Evolutionary conservation across 2,113 vertebrate species (phyloP).

Genomic region (Albula glossodonta): DNA sequence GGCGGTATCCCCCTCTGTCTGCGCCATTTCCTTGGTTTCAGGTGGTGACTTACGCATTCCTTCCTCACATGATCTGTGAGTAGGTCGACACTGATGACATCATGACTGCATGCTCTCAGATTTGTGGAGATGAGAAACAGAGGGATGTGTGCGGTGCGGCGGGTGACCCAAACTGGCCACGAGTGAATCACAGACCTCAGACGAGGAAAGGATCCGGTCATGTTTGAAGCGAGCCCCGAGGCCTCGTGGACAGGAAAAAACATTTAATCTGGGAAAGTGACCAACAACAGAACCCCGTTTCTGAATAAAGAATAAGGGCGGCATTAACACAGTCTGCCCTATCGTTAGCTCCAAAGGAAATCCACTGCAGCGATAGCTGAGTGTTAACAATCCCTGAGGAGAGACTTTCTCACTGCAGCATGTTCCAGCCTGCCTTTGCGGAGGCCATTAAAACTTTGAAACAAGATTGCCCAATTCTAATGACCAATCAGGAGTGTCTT

Average conservation of each 20-base stretch:
- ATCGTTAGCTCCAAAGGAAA: neutral
- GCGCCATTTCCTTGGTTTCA: conserved; percentile 28
- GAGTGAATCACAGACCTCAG: neutral
- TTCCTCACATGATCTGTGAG: conserved; percentile 38
- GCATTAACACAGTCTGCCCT: neutral
- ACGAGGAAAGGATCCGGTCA: neutral
- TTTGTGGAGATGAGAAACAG: neutral
- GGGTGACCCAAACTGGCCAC: neutral
- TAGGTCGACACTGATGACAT: conserved; percentile 16
- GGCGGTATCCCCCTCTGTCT: neutral
- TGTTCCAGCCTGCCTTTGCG: conserved; percentile 18
- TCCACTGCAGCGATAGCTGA: neutral
- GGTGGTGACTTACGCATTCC: conserved; percentile 38
- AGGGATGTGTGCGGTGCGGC: neutral
- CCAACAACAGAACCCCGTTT: neutral
- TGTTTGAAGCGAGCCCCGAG: neutral
- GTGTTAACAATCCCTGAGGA: neutral
- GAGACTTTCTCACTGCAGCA: neutral
- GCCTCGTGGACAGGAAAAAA: neutral
- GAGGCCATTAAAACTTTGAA: neutral
- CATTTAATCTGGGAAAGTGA: neutral
- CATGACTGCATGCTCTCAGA: conserved; percentile 11
- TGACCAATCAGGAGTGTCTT: neutral
- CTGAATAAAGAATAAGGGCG: neutral
- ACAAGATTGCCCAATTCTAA: neutral